A percentile compares a stretch with the other conserved stretches of the same genome.
phyloP scores from a whole-genome alignment of 2,113 vertebrate species.

The Monarcha castaneiventris region DNA sequence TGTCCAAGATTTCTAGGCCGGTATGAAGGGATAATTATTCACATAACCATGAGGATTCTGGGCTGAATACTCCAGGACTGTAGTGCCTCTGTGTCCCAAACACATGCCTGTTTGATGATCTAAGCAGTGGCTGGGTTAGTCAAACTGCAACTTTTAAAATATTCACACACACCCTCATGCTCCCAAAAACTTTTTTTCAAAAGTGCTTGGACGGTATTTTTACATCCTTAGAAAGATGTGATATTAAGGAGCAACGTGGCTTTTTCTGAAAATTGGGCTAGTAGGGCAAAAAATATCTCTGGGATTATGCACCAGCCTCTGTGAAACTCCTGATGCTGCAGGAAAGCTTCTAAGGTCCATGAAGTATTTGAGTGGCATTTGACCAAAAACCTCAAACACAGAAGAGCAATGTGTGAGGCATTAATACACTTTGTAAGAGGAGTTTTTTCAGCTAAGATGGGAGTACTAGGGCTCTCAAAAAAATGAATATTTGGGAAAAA shows the following conservation, averaged over 20 bases:
- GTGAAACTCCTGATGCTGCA: neutral
- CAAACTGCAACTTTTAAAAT: neutral
- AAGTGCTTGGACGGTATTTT: neutral
- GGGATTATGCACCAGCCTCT: neutral
- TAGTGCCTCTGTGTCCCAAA: constrained; percentile 32
- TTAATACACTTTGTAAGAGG: neutral
- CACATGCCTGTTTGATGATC: constrained; percentile 28
- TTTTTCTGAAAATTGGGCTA: neutral
- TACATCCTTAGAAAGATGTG: neutral
- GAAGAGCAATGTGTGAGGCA: neutral
- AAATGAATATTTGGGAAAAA: neutral
- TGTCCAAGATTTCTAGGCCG: constrained; percentile 38
- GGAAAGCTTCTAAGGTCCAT: neutral
- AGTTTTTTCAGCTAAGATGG: neutral
- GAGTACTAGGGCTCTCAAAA: neutral
- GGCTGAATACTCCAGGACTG: neutral
- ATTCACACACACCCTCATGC: neutral
- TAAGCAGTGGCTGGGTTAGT: neutral
- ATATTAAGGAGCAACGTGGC: neutral
- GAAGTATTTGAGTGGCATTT: neutral
- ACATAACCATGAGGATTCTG: constrained; percentile 45
- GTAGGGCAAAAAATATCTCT: neutral
- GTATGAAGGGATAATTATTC: constrained; percentile 63
- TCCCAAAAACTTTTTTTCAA: neutral
- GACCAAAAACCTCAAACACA: neutral